Evolutionary conservation across 2,797 vertebrate genomes (phyloP).

Genomic region (Scleropages formosus): DNA sequence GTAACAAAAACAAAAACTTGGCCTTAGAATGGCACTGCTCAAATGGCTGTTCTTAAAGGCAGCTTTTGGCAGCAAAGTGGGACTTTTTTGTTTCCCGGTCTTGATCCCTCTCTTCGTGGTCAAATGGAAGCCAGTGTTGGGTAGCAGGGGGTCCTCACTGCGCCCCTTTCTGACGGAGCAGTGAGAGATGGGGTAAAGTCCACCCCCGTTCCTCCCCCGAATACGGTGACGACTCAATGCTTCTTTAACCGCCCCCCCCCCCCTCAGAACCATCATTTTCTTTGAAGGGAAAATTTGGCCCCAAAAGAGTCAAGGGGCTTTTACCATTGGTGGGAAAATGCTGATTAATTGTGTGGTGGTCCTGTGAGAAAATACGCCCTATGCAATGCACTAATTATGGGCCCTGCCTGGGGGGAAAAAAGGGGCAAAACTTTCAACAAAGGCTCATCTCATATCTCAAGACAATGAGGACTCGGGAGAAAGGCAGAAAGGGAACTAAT

Average conservation of each 20-base stretch:
- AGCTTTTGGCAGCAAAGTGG: neutral
- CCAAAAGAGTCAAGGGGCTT: constrained; percentile 67
- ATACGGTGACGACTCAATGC: constrained; percentile 35
- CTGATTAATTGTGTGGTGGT: constrained; percentile 79
- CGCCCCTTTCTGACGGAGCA: constrained; percentile 30
- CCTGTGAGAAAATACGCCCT: constrained; percentile 80
- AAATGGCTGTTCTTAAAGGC: neutral
- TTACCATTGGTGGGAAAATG: constrained; percentile 78
- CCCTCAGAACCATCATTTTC: constrained; percentile 14
- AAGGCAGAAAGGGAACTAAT: constrained; percentile 62
- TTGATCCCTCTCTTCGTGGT: neutral
- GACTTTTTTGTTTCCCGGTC: neutral
- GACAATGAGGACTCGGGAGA: constrained; percentile 73
- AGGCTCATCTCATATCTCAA: constrained; percentile 79
- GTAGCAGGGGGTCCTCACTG: neutral
- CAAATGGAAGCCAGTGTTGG: constrained; percentile 24
- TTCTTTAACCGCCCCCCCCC: constrained; percentile 24
- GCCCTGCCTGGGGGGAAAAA: constrained; percentile 61
- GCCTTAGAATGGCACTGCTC: neutral
- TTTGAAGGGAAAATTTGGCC: constrained; percentile 55
- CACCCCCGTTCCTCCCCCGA: constrained; percentile 6
- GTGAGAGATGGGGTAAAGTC: constrained; percentile 16
- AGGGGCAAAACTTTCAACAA: constrained; percentile 74
- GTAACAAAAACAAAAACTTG: neutral
- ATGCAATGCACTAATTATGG: constrained; percentile 77